Base-by-base conservation (phyloP, 1,140 invertebrate species). In the Apis cerana region DNA sequence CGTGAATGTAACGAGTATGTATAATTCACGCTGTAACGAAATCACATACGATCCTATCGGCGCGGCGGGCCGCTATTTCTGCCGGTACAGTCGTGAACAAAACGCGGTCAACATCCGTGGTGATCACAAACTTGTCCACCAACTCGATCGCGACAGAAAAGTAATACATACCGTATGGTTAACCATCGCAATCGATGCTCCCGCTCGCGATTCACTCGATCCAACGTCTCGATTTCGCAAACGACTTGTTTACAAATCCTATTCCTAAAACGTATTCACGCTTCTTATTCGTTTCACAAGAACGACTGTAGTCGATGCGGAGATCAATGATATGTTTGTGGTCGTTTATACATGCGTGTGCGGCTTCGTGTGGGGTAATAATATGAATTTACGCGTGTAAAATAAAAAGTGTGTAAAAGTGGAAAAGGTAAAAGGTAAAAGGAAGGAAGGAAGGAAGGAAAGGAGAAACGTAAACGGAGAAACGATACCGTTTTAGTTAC, bases 31-130 rank as follows among this genome's bases (percentile, higher is more conserved):
- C 13, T 27, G 64, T n/a, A 84, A 88, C 81, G 80, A 85, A 76
- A 88, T 88, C 81, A 79, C 75, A 86, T 84, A 78, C 82, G 84
- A 86, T 83, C 75, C 79, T 75, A 89, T 89, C 82, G 69, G 54
- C 33, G 33, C 33, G 33, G 33, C 58, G 64, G 64, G 43, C 67
- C 52, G 82, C 88, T 89, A 89, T 89, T 89, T 88, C 72, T 89
- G 87, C 75, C 67, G 72, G 84, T 89, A 89, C 82, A 89, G 79
- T 87, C 80, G n/a, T 50, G n/a, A 9, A 33, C 76, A 82, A 86
- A 85, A 83, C 17, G 43, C 21, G 17, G 17, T 21, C 27, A 79
- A 74, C 23, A 79, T 52, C 23, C 61, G 50, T 59, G 27, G 3
- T 64, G 58, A 71, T 33, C 43, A 17, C 11, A 12, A 27, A 19